A percentile compares a stretch with the other conserved stretches of the same genome.
phyloP scores from a whole-genome alignment of 2,888 invertebrate genomes.

The Meganola albula region DNA sequence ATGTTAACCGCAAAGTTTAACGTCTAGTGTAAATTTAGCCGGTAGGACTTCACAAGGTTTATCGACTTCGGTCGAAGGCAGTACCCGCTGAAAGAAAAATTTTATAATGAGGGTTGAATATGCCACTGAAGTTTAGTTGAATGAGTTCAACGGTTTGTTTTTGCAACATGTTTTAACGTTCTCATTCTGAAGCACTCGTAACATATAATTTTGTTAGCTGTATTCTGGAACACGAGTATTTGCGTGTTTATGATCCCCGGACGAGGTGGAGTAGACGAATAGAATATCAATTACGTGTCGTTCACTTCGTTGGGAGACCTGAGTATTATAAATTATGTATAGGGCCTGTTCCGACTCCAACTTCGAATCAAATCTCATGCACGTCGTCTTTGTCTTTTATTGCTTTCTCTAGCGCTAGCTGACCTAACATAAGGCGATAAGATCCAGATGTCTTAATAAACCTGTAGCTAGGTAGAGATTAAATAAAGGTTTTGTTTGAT shows the following conservation, averaged over 20 bases:
- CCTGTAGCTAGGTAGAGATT: too few species aligned
- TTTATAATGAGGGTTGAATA: too few species aligned
- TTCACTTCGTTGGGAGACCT: slow-evolving; percentile 72
- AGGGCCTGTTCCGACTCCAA: slow-evolving; percentile 50
- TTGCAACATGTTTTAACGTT: too few species aligned
- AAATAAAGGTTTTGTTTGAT: too few species aligned
- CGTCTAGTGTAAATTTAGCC: slow-evolving; percentile 25
- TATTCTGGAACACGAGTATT: slow-evolving; percentile 65
- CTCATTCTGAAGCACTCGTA: too few species aligned
- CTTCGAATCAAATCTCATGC: slow-evolving; percentile 39
- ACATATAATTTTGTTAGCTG: slow-evolving; percentile 43
- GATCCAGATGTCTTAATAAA: slow-evolving; percentile 20
- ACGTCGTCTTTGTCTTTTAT: slow-evolving; percentile 27
- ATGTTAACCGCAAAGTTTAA: slow-evolving; percentile 37
- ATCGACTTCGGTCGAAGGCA: slow-evolving; percentile 8
- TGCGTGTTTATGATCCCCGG: slow-evolving; percentile 69
- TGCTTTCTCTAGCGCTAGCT: slow-evolving; percentile 16
- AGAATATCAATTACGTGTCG: slow-evolving; percentile 74
- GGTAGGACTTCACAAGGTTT: slow-evolving; percentile 13
- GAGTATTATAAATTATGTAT: slow-evolving; percentile 63
- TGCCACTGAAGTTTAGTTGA: too few species aligned
- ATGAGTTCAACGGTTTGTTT: too few species aligned
- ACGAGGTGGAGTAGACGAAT: slow-evolving; percentile 63
- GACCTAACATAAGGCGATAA: slow-evolving; percentile 28
- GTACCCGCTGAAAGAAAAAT: too few species aligned